phyloP scores from a whole-genome alignment of 2,113 vertebrate species.

The Dicaeum eximium region DNA sequence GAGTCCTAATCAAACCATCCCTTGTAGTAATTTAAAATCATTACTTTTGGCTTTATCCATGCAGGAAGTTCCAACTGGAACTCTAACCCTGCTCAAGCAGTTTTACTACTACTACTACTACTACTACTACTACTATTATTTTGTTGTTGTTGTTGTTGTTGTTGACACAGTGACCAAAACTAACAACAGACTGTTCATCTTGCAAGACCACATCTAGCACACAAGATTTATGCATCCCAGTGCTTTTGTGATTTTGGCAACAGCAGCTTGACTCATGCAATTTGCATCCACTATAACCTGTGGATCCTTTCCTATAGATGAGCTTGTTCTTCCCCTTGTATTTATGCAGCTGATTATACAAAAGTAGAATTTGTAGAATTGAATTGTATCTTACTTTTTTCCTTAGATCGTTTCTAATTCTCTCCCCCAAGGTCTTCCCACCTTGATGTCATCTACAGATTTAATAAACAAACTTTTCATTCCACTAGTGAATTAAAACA shows the following conservation, averaged over 20 bases:
- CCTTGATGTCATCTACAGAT: background rate
- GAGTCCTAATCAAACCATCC: background rate
- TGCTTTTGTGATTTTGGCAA: background rate
- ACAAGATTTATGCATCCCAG: background rate
- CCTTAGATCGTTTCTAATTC: background rate
- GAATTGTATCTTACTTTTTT: background rate
- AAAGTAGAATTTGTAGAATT: background rate
- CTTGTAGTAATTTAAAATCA: background rate
- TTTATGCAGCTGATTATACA: background rate
- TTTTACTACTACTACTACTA: background rate
- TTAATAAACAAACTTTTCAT: slow-evolving; percentile 6
- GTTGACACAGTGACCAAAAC: background rate
- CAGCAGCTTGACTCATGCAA: background rate
- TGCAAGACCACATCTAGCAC: background rate
- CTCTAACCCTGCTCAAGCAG: background rate
- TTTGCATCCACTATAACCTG: background rate
- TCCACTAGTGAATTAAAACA: background rate
- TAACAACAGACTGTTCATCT: background rate
- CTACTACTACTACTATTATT: rapidly evolving
- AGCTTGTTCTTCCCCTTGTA: background rate
- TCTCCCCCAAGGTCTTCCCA: background rate
- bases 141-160: background rate
- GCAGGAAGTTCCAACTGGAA: background rate
- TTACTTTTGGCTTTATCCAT: background rate
- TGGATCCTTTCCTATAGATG: background rate